Evolutionary conservation across 1,140 invertebrate species (phyloP), one percentile per base, ranked within the genome.

Genomic region (Chrysomallon squamiferum): DNA sequence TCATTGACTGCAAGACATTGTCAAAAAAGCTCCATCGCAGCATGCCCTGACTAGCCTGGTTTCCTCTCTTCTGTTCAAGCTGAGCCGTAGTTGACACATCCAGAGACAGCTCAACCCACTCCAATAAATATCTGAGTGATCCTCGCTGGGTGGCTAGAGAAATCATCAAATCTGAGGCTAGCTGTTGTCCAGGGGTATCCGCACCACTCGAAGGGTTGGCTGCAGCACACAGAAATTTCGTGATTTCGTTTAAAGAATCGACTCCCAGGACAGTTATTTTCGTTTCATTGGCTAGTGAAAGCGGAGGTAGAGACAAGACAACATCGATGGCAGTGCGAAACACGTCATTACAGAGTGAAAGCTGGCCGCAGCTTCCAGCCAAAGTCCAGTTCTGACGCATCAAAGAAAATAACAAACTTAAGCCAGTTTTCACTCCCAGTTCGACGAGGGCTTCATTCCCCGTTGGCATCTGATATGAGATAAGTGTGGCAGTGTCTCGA

Each of bases 31-130:
- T 50, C 61, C 73, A 76, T 5, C 54, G 66, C 43, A 83, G 78
- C 43, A 67, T 74, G 35, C 77, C 75, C 54, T 58, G 64, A 61
- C 59, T 60, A 22, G 57, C 47, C n/a, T 60, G 45, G 5, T 32
- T 13, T 0, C 18, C 56, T 49, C 43, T 25, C 18, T 59, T 74
- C 43, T 66, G 57, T 25, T 72, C 63, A 25, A 56, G 41, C 20
- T 68, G 69, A 41, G 69, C 62, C 30, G 61, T 66, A n/a, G 76
- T 62, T 35, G 70, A 69, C 6, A 69, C 75, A 13, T 76, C 70
- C 32, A 76, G 75, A 22, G 89, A 89, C 86, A 90, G 87, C 58
- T 89, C 87, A 62, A 91, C 87, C 90, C 90, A 91, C 69, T 90
- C 89, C 20, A 91, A 75, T 3, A 91, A 76, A 80, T 89, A 89